phyloP scores from a whole-genome alignment of 1,140 invertebrate genomes.

The Eueides isabella region DNA sequence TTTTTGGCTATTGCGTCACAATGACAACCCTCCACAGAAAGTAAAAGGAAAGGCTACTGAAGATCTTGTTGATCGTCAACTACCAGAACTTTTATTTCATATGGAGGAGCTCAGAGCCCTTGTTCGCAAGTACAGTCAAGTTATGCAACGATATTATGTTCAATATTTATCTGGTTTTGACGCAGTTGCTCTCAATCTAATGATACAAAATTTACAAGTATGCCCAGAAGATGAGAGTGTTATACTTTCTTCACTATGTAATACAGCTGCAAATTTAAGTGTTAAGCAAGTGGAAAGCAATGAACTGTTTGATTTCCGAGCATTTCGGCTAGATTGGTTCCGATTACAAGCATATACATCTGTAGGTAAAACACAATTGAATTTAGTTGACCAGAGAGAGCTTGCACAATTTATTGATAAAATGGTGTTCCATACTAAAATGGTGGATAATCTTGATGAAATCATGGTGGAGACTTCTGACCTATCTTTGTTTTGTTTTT shows the following conservation, averaged over 20 bases:
- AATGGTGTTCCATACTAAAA: conserved; percentile 98
- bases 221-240: conserved; percentile 97
- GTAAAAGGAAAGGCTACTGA: conserved; percentile 93
- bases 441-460: conserved; percentile 99
- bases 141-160: conserved; percentile 98
- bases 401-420: conserved; percentile 97
- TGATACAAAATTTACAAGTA: conserved; percentile 93
- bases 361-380: conserved; percentile 90
- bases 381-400: conserved; percentile 93
- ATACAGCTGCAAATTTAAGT: conserved; percentile 92
- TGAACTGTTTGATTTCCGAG: conserved; percentile 97
- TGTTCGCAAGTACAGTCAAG: conserved; percentile 97
- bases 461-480: conserved; percentile 98
- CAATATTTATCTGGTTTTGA: conserved; percentile 98
- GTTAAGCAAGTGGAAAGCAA: conserved; percentile 99
- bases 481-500: conserved; percentile 98
- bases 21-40: conserved; percentile 95
- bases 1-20: conserved; percentile 97
- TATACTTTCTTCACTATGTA: conserved; percentile 96
- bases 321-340: conserved; percentile 98
- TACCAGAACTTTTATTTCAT: conserved; percentile 98
- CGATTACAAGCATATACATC: conserved; percentile 97
- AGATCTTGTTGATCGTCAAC: conserved; percentile 95
- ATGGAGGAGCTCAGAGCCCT: conserved; percentile 98
- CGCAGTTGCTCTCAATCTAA: conserved; percentile 94